A percentile compares a stretch with the other conserved stretches of the same genome.
Conservation (phyloP, 2,888 invertebrate genomes). For the Scaptomyza parva region DNA sequence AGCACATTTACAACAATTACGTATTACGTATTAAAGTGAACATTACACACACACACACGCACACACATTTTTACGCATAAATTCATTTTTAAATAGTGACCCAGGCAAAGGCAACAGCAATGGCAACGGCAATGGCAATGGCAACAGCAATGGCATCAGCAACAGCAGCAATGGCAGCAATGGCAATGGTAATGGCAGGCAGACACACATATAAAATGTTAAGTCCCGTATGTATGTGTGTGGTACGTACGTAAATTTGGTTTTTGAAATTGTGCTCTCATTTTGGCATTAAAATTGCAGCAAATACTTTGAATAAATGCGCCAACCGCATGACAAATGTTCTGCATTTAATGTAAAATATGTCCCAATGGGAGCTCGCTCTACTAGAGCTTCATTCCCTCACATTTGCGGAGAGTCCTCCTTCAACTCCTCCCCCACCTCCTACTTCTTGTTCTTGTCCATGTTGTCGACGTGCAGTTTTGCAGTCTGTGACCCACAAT, state of each 20-base stretch:
- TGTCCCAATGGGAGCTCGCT: slow-evolving; percentile 51
- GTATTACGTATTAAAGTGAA: slow-evolving; percentile 18
- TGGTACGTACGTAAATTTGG: slow-evolving; percentile 18
- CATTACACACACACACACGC: slow-evolving; percentile 8
- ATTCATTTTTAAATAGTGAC: slow-evolving; percentile 59
- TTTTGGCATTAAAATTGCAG: slow-evolving; percentile 71
- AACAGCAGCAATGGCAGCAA: neutral
- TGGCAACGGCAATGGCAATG: too few species aligned
- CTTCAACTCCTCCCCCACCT: neutral
- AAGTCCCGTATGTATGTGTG: slow-evolving; percentile 1
- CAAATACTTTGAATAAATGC: slow-evolving; percentile 71
- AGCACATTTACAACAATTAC: slow-evolving; percentile 35
- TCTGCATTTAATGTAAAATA: slow-evolving; percentile 70
- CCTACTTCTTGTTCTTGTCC: slow-evolving; percentile 21
- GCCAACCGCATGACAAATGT: slow-evolving; percentile 68
- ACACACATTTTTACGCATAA: slow-evolving; percentile 42
- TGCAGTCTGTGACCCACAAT: slow-evolving; percentile 47
- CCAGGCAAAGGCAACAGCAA: slow-evolving; percentile 12
- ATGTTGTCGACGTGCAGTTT: slow-evolving; percentile 18
- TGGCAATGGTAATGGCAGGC: neutral
- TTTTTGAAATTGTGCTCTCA: slow-evolving; percentile 66
- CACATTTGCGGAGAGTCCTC: slow-evolving; percentile 13
- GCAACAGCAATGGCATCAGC: neutral
- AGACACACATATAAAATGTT: slow-evolving; percentile 33
- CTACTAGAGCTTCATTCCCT: slow-evolving; percentile 6